phyloP scores from a whole-genome alignment of 2,797 vertebrate species.

The Pempheris klunzingeri region DNA sequence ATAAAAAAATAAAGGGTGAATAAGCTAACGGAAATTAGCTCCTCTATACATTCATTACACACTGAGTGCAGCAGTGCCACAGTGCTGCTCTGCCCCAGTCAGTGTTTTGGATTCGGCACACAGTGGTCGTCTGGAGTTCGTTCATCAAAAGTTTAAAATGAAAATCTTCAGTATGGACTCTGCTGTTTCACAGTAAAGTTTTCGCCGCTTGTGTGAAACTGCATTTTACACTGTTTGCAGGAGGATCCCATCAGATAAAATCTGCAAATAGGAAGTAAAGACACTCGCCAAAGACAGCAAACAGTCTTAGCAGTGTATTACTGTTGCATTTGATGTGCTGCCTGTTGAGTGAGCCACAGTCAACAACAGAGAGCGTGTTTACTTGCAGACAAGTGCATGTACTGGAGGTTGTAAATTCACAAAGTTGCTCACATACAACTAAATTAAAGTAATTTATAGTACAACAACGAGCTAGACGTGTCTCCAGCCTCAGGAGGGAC shows the following conservation, averaged over 20 bases:
- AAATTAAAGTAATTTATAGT: slow-evolving; percentile 28
- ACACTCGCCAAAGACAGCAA: slow-evolving; percentile 43
- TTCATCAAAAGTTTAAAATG: slow-evolving; percentile 65
- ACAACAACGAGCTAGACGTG: slow-evolving; percentile 11
- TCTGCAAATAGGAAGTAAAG: slow-evolving; percentile 45
- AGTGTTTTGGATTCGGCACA: slow-evolving; percentile 47
- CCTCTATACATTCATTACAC: slow-evolving; percentile 55
- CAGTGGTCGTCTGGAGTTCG: slow-evolving; percentile 29
- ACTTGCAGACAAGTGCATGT: slow-evolving; percentile 28
- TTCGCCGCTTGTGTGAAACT: slow-evolving; percentile 17
- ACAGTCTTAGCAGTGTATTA: slow-evolving; percentile 37
- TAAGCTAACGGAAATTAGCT: slow-evolving; percentile 68
- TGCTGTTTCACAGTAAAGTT: slow-evolving; percentile 33
- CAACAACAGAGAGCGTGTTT: slow-evolving; percentile 48
- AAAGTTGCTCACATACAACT: slow-evolving; percentile 37
- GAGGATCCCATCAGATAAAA: slow-evolving; percentile 38
- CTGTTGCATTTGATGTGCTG: slow-evolving; percentile 45
- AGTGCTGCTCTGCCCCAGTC: slow-evolving; percentile 13
- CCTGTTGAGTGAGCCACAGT: slow-evolving; percentile 49
- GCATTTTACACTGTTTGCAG: slow-evolving; percentile 47
- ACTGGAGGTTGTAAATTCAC: slow-evolving; percentile 32
- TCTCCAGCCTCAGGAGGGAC: slow-evolving; percentile 33
- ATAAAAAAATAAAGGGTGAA: slow-evolving; percentile 37
- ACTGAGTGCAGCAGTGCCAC: neutral
- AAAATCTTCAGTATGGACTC: slow-evolving; percentile 18